Evolutionary conservation across 2,888 invertebrate genomes (phyloP).

Genomic region (Dynastes hyllus): DNA sequence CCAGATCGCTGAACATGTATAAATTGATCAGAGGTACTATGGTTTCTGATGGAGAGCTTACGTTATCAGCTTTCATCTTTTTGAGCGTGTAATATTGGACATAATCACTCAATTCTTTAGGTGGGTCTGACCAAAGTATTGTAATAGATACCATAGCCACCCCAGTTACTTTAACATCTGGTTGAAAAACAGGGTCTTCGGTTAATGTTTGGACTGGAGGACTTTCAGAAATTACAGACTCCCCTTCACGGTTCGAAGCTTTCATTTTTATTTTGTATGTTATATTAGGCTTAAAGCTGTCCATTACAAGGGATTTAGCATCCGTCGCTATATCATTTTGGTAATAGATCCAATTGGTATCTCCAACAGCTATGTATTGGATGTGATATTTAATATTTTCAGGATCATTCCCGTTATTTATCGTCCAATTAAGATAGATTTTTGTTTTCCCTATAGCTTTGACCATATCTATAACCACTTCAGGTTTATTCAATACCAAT

Average conservation of each 20-base stretch:
- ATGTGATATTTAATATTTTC: slow-evolving; percentile 76
- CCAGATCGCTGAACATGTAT: slow-evolving; percentile 85
- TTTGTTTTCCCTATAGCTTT: slow-evolving; percentile 84
- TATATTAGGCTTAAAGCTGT: slow-evolving; percentile 78
- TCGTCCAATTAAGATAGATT: slow-evolving; percentile 89
- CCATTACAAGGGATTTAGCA: slow-evolving; percentile 81
- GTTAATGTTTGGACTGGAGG: slow-evolving; percentile 77
- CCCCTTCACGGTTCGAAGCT: slow-evolving; percentile 80
- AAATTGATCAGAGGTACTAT: slow-evolving; percentile 78
- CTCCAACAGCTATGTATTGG: slow-evolving; percentile 73
- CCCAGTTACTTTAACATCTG: slow-evolving; percentile 85
- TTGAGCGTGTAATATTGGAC: slow-evolving; percentile 85
- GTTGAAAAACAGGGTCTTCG: slow-evolving; percentile 85
- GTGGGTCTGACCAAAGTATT: slow-evolving; percentile 85
- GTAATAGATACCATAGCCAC: slow-evolving; percentile 83
- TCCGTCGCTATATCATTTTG: slow-evolving; percentile 76
- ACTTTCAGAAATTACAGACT: slow-evolving; percentile 74
- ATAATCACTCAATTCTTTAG: slow-evolving; percentile 77
- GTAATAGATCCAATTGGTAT: slow-evolving; percentile 75
- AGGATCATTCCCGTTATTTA: slow-evolving; percentile 83
- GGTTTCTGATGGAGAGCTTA: slow-evolving; percentile 73
- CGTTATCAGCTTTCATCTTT: slow-evolving; percentile 74
- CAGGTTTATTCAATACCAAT: slow-evolving; percentile 80
- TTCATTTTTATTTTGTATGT: slow-evolving; percentile 80
- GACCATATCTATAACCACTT: slow-evolving; percentile 80